Evolutionary conservation across 2,113 vertebrate genomes (phyloP), one percentile per base, ranked within the genome.

Genomic region (Stictonetta naevosa): DNA sequence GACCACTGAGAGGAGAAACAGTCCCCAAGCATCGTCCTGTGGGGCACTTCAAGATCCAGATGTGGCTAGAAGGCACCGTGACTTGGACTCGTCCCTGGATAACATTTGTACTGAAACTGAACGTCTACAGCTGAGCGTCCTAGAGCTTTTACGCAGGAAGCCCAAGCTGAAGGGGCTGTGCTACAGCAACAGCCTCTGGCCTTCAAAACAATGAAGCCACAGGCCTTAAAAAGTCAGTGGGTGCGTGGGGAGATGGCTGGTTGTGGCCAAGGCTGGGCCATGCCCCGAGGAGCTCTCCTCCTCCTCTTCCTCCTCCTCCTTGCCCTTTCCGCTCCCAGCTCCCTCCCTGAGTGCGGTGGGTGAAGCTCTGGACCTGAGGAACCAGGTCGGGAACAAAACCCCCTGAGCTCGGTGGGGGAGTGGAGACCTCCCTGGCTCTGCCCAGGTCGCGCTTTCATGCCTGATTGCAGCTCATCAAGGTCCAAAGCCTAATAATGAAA

Each of bases 391-490:
- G 86, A 10, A 63, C 80, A 67, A 84, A 95, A 81, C 33, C 15
- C 38, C 38, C 46, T 1, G 11, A 93, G 72, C 36, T 44, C 1
- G 0, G 18, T 11, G 53, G 68, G 81, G 69, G 28, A 90, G 52
- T 20, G 48, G 56, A 90, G 63, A n/a, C 46, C 86, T 56, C 67
- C 63, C 29, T 0, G 31, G 68, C 72, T 79, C 42, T 25, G 75
- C 58, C 91, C 77, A 66, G 94, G 94, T 67, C 95, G 50, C 71
- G 89, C 94, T 64, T 96, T 96, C 92, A 97, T 13, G 95, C 83
- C 96, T 93, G 85, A 93, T 21, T 97, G 95, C 94, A 97, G 97
- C 95, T 92, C 93, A 90, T 31, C 94, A 94, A 91, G 95, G 94
- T 50, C 68, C 67, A 13, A 86, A 77, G 38, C 58, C 93, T 69